Conservation (phyloP, 2,888 invertebrate species). For the Meloe dianella region DNA sequence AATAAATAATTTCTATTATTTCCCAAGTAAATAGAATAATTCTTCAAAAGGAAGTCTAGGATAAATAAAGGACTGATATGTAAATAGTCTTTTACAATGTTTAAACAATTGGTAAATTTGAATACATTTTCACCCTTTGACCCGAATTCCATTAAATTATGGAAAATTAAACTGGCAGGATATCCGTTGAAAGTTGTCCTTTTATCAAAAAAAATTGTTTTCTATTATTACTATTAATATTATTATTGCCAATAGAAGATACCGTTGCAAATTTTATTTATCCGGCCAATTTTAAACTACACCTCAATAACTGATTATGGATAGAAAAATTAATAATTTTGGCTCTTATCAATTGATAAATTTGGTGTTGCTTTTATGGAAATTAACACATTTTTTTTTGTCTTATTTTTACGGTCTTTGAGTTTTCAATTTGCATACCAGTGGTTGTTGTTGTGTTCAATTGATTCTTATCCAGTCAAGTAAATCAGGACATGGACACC, state of each 20-base stretch:
- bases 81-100: neutral
- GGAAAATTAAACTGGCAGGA: neutral
- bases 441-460: neutral
- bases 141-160: neutral
- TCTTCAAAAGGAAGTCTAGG: neutral
- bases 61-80: conserved; percentile 7
- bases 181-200: neutral
- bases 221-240: neutral
- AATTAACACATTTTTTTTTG: neutral
- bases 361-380: neutral
- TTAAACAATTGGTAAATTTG: neutral
- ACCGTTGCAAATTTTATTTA: neutral
- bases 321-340: neutral
- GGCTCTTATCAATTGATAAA: neutral
- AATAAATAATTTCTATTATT: neutral
- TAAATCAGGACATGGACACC: neutral
- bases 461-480: neutral
- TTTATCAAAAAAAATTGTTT: neutral
- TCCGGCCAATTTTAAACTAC: neutral
- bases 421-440: neutral
- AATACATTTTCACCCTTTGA: conserved; percentile 1
- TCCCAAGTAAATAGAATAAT: neutral
- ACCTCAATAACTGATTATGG: neutral
- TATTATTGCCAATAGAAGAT: neutral
- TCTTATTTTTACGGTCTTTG: conserved; percentile 1